Conservation (phyloP, 2,113 vertebrate species). For the Catharus bicknelli region DNA sequence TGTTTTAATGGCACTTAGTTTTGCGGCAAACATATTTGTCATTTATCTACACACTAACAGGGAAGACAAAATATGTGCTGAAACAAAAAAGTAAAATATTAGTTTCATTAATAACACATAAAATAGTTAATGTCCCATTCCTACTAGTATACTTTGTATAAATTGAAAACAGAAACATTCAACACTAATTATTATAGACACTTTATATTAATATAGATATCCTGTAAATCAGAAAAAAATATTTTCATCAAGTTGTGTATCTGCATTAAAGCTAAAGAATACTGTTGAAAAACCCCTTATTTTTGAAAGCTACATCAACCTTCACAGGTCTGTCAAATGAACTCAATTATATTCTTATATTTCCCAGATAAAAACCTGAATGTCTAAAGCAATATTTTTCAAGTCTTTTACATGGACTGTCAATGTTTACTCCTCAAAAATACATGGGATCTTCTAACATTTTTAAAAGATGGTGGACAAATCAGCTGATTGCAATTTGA, state of each 20-base stretch:
- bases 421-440: neutral
- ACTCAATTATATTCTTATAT: neutral
- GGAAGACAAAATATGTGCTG: neutral
- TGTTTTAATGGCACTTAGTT: neutral
- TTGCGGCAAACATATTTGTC: neutral
- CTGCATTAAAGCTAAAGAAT: neutral
- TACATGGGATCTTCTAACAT: neutral
- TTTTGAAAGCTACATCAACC: neutral
- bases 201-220: neutral
- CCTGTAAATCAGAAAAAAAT: neutral
- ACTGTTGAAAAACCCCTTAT: accelerated
- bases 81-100: neutral
- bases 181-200: neutral
- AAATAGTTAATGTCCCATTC: neutral
- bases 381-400: neutral
- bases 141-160: neutral
- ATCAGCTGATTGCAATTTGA: neutral
- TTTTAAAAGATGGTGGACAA: neutral
- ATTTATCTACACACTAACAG: neutral
- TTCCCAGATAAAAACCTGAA: neutral
- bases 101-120: neutral
- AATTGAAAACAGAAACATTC: neutral
- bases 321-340: neutral
- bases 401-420: neutral
- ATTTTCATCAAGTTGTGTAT: neutral